A percentile compares a stretch with the other conserved stretches of the same genome.
phyloP scores from a whole-genome alignment of 1,140 invertebrate genomes.

The Chionoecetes opilio region DNA sequence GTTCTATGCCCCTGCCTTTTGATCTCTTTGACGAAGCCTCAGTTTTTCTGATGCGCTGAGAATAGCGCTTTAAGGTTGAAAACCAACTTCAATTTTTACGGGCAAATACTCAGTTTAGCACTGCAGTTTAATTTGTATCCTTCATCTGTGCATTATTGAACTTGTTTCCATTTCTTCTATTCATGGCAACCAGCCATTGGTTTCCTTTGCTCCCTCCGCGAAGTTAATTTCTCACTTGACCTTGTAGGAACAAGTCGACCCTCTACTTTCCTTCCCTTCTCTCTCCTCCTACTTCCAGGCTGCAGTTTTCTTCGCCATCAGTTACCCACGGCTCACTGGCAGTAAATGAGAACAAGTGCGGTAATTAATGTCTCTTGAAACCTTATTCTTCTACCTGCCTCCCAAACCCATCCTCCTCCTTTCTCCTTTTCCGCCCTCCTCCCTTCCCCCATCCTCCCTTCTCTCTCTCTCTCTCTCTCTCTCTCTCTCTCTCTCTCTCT shows the following conservation, averaged over 20 bases:
- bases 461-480: background rate
- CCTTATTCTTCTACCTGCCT: constrained; percentile 43
- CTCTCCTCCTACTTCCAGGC: background rate
- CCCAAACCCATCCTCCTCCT: background rate
- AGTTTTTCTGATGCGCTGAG: background rate
- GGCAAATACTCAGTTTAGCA: background rate
- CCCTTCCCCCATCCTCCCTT: background rate
- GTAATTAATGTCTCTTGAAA: constrained; percentile 38
- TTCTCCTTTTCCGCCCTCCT: background rate
- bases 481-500: background rate
- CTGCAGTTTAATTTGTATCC: background rate
- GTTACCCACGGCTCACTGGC: background rate
- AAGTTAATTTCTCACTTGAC: background rate
- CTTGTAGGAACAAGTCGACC: background rate
- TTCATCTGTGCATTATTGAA: background rate
- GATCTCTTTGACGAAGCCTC: background rate
- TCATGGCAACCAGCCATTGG: background rate
- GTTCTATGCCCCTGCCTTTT: background rate
- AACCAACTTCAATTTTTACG: background rate
- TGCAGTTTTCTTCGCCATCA: constrained; percentile 28
- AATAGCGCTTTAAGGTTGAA: background rate
- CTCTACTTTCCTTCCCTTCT: background rate
- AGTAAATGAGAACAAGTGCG: constrained; percentile 50
- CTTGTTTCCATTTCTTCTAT: background rate
- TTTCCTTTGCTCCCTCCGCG: background rate